Evolutionary conservation across 2,113 vertebrate species (phyloP).

Genomic region (Falcunculus frontatus): DNA sequence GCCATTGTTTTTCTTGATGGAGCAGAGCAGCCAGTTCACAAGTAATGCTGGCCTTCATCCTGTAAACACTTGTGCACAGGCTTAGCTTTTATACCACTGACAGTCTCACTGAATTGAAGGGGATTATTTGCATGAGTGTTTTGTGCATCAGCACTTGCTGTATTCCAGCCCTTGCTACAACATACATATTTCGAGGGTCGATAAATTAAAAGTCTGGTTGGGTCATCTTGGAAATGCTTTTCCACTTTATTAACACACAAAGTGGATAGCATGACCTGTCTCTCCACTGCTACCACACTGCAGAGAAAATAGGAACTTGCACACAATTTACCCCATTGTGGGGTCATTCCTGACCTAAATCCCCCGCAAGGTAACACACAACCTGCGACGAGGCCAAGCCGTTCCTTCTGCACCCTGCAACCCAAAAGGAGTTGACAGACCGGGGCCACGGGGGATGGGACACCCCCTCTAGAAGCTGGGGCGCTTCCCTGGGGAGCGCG

Average conservation of each 20-base stretch:
- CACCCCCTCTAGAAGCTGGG: not conserved
- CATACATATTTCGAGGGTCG: fast-evolving
- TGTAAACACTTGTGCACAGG: not conserved
- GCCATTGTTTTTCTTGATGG: not conserved
- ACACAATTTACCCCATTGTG: not conserved
- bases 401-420: fast-evolving
- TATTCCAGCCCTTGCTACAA: not conserved
- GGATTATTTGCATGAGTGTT: not conserved
- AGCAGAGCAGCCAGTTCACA: not conserved
- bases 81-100: not conserved
- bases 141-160: not conserved
- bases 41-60: fast-evolving
- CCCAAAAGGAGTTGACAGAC: fast-evolving
- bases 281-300: not conserved
- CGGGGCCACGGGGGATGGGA: too few relatives aligned
- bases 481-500: not conserved
- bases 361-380: not conserved
- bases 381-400: not conserved
- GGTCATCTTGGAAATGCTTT: not conserved
- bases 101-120: not conserved
- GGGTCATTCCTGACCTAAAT: not conserved
- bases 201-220: not conserved
- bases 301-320: fast-evolving
- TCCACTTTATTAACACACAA: not conserved
- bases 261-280: not conserved